Evolutionary conservation across 2,888 invertebrate genomes (phyloP), one percentile per base, ranked within the genome.

Genomic region (Metopia argyrocephala): DNA sequence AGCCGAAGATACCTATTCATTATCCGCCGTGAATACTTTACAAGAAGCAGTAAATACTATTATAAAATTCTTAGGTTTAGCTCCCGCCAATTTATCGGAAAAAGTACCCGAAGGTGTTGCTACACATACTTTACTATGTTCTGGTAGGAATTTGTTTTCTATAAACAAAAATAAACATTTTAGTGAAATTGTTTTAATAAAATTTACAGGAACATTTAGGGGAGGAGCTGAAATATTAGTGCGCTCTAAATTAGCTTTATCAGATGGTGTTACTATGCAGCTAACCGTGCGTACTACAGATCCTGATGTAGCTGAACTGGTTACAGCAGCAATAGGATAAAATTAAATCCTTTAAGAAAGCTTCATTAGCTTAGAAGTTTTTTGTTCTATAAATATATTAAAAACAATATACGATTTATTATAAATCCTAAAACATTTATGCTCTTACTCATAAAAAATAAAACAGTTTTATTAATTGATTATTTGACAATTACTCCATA

Each of bases 171-270:
- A 7, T 5, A 12, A 61, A 46, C 25, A 56, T 65, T 27, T 25
- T 27, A 2, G 23, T 38, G 56, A 64, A 56, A 27, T 28, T 38
- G 15, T 15, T 18, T 71, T 25, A 50, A 54, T n/a, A 27, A 12
- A 27, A 12, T 2, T 15, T 54, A 38, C 84, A 92, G 96, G 98
- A 6, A 92, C 96, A 25, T 99, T 97, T 89, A 93, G 99, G 75
- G 97, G 97, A 0, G 97, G 97, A 0, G 94, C 95, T 69, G 97
- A 98, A 76, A 94, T 98, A 31, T 91, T 98, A 70, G 96, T 97
- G 0, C 92, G 96, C 79, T 95, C 97, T 2, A 96, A 97, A 89
- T 92, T 97, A n/a, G 93, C 94, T 0, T 88, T 92, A 28, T 93
- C 93, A 46, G 93, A 92, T 31, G 95, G 95, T n/a, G 96, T 98